A percentile compares a stretch with the other conserved stretches of the same genome.
These are phyloP conservation scores for Deroplatys truncata DNA, from an alignment of 2,888 invertebrate species.

Conservation along the genomic window DNA sequence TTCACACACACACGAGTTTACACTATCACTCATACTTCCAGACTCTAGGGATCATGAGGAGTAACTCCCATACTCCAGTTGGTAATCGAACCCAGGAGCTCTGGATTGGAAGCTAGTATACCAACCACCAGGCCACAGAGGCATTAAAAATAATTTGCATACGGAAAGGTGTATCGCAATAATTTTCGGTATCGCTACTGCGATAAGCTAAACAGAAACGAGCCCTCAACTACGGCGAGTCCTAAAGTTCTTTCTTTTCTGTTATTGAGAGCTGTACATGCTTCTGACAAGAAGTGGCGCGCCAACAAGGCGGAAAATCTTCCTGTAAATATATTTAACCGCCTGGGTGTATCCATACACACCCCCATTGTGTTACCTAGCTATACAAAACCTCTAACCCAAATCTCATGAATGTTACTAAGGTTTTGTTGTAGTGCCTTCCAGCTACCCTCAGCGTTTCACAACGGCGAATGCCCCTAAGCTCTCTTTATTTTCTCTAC, in stretches of 20 bases:
- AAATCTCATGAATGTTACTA: neutral
- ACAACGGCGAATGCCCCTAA: neutral
- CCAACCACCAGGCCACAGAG: fast-evolving
- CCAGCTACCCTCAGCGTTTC: neutral
- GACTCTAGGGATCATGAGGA: too few species aligned
- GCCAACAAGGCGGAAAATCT: neutral
- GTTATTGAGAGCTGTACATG: neutral
- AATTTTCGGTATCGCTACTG: too few species aligned
- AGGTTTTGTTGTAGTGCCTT: neutral
- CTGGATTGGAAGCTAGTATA: too few species aligned
- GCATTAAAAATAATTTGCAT: too few species aligned
- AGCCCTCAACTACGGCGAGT: neutral
- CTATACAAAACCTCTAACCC: neutral
- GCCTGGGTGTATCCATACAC: neutral
- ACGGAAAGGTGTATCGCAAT: too few species aligned
- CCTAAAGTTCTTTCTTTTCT: neutral
- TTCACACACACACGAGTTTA: too few species aligned
- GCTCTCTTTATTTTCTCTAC: neutral
- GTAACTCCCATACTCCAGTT: too few species aligned
- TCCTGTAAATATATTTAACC: neutral
- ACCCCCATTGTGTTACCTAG: neutral
- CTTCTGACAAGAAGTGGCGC: neutral
- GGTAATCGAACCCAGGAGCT: too few species aligned
- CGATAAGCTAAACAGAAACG: neutral
- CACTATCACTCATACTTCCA: too few species aligned